Conservation (phyloP, 1,140 invertebrate genomes). For the Drosophila nigromelanica region DNA sequence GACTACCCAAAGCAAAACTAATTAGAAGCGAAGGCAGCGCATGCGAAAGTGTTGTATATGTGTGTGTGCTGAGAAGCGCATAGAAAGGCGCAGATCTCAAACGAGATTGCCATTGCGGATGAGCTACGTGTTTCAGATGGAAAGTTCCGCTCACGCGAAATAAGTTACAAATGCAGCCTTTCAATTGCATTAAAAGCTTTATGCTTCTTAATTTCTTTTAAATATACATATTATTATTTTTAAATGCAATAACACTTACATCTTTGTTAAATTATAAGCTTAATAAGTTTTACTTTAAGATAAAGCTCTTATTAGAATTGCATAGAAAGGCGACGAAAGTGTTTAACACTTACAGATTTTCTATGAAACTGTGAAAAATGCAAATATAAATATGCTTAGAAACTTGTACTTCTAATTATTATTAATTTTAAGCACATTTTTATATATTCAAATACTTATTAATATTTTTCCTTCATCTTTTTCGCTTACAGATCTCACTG, state of each 20-base stretch:
- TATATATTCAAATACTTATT: slow-evolving; percentile 7
- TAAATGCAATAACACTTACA: too few relatives aligned
- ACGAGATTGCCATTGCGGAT: background rate
- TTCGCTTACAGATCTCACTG: slow-evolving; percentile 63
- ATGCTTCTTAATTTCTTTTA: too few relatives aligned
- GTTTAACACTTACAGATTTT: too few relatives aligned
- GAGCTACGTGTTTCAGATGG: background rate
- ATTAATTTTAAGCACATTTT: too few relatives aligned
- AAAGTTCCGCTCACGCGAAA: slow-evolving; percentile 2
- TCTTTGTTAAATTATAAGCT: too few relatives aligned
- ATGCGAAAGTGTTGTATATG: background rate
- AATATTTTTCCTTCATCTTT: background rate
- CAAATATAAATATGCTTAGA: too few relatives aligned
- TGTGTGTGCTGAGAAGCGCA: slow-evolving; percentile 24
- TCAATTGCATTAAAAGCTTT: too few relatives aligned
- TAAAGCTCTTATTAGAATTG: background rate
- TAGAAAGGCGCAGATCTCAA: slow-evolving; percentile 14
- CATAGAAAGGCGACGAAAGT: slow-evolving; percentile 8
- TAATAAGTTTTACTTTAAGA: too few relatives aligned
- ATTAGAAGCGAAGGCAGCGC: slow-evolving; percentile 56
- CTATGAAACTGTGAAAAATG: too few relatives aligned
- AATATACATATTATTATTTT: too few relatives aligned
- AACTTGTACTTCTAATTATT: too few relatives aligned
- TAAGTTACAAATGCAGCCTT: slow-evolving; percentile 11
- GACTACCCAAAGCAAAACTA: slow-evolving; percentile 65